Conservation (phyloP, 2,797 vertebrate species). For the Melanotaenia nigrans region DNA sequence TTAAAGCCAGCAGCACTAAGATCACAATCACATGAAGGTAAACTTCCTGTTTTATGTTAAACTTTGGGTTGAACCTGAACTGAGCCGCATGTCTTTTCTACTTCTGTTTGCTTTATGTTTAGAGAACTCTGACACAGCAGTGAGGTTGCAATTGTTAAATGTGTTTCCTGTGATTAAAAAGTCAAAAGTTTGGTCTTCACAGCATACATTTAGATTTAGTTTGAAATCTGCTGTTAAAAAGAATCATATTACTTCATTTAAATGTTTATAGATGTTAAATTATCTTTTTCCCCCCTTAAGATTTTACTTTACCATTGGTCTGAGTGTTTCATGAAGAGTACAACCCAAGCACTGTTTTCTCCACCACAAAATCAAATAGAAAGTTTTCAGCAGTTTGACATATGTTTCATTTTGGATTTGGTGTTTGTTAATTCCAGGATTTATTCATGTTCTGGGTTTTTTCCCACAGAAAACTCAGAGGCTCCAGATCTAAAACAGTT, state of each 20-base stretch:
- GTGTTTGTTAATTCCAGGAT: too few relatives aligned
- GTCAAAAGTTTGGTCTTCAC: not conserved
- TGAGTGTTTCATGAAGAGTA: not conserved
- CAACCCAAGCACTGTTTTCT: not conserved
- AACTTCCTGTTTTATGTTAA: slow-evolving; percentile 11
- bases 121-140: slow-evolving; percentile 11
- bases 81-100: not conserved
- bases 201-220: slow-evolving; percentile 3
- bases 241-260: not conserved
- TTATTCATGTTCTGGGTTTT: not conserved
- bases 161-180: slow-evolving; percentile 37
- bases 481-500: slow-evolving; percentile 96
- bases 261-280: not conserved
- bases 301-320: not conserved
- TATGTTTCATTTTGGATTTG: too few relatives aligned
- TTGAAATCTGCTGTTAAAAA: not conserved
- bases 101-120: slow-evolving; percentile 16
- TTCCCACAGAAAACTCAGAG: slow-evolving; percentile 91
- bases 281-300: not conserved
- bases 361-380: not conserved
- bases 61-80: not conserved
- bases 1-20: slow-evolving; percentile 13
- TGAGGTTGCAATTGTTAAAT: slow-evolving; percentile 19
- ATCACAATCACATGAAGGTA: slow-evolving; percentile 31
- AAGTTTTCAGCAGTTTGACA: not conserved